Base-by-base conservation (phyloP, 2,797 vertebrate species). In the Sebastolobus alascanus region DNA sequence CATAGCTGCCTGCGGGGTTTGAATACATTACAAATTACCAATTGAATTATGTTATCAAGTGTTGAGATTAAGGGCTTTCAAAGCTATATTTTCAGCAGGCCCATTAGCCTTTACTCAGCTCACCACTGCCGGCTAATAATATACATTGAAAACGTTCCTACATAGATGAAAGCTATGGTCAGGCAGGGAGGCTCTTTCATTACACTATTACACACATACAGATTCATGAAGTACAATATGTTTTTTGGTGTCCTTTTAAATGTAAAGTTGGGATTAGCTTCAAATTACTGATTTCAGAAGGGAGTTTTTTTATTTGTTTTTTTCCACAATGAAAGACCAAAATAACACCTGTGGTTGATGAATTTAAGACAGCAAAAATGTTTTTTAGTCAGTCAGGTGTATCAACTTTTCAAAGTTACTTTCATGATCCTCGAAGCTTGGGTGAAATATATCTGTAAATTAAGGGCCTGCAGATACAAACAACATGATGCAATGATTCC, bases 1-100 rank as follows among this genome's bases (percentile, higher is more conserved):
- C 46, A 56, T 54, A 77, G 56, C 83, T 79, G 33, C 70, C 83
- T 79, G 27, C 70, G 66, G 80, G 78, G 73, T 59, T 67, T 75
- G 85, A 86, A 85, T 68, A 63, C 68, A 78, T 80, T 54, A 67
- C 76, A 84, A 65, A 84, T 66, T 43, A 78, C 60, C 66, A 69
- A 74, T 16, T 82, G 59, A 74, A 81, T 72, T 63, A 40, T 1
- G 10, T 73, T 73, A 61, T 69, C 40, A 71, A 43, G 46, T 59
- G 59, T 71, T 73, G 2, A 68, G 50, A 78, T 69, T 69, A 75
- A 50, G 46, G n/a, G 27, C 65, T 50, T 75, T 76, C 33, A 64
- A 74, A 73, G 31, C n/a, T 4, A 11, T 63, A 68, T 66, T 77
- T 74, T 14, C 64, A 54, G 31, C 18, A 27, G 31, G 43, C 75